Evolutionary conservation across 2,113 vertebrate genomes (phyloP).

Genomic region (Prochilodus magdalenae): DNA sequence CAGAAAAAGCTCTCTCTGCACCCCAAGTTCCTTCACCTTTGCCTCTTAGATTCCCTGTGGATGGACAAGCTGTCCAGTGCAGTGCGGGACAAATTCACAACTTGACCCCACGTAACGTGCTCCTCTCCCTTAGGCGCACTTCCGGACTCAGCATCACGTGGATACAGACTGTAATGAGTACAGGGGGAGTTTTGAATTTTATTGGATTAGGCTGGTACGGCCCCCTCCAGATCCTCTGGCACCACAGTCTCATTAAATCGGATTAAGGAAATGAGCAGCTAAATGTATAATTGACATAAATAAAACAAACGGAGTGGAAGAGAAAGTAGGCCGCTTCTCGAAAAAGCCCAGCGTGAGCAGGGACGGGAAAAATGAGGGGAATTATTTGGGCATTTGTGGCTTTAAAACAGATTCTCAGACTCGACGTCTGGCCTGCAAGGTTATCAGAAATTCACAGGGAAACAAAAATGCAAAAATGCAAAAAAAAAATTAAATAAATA

Average conservation of each 20-base stretch:
- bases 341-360: slow-evolving; percentile 49
- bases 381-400: neutral
- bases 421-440: neutral
- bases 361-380: neutral
- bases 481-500: no score
- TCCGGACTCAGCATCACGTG: neutral
- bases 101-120: neutral
- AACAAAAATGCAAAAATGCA: neutral
- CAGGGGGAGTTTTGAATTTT: slow-evolving; percentile 27
- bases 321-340: slow-evolving; percentile 59
- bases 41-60: neutral
- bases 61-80: neutral
- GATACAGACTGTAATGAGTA: neutral
- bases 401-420: slow-evolving; percentile 22
- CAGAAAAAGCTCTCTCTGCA: neutral
- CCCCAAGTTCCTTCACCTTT: neutral
- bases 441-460: slow-evolving; percentile 11
- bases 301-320: slow-evolving; percentile 66
- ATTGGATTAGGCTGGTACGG: slow-evolving; percentile 39
- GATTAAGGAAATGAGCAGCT: slow-evolving; percentile 65
- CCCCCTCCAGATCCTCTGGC: slow-evolving; percentile 53
- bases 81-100: neutral
- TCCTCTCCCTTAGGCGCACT: neutral
- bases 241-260: slow-evolving; percentile 65
- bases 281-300: slow-evolving; percentile 68